A percentile compares a stretch with the other conserved stretches of the same genome.
Conservation (phyloP, 2,113 vertebrate species). For the Prionailurus bengalensis region DNA sequence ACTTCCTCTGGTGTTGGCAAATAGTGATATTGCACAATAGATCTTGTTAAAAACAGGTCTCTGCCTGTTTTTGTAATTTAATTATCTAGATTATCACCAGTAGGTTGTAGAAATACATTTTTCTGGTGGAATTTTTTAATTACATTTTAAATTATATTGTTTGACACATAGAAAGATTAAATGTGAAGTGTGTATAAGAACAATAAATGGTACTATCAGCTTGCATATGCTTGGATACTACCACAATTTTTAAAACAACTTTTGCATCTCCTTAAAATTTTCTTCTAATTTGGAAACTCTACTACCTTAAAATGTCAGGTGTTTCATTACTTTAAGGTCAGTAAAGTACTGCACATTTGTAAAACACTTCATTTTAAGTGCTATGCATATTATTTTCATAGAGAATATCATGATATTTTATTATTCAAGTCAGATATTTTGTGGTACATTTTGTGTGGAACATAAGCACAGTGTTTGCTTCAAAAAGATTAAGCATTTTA, state of each 20-base stretch:
- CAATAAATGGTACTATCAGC: not conserved
- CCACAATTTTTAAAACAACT: constrained; percentile 25
- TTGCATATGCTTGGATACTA: not conserved
- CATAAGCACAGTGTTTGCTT: constrained; percentile 44
- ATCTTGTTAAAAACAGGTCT: constrained; percentile 25
- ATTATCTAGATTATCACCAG: not conserved
- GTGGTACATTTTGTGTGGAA: not conserved
- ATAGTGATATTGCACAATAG: not conserved
- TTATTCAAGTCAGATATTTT: constrained; percentile 13
- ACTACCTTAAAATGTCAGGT: constrained; percentile 8
- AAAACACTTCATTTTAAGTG: not conserved
- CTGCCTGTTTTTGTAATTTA: constrained; percentile 25
- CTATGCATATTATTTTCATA: constrained; percentile 11
- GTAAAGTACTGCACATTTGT: not conserved
- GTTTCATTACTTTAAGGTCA: constrained; percentile 51
- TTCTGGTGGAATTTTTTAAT: not conserved
- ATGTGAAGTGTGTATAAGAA: not conserved
- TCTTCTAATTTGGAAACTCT: constrained; percentile 47
- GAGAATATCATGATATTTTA: not conserved
- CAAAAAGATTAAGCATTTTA: constrained; percentile 66
- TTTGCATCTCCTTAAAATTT: constrained; percentile 32
- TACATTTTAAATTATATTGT: constrained; percentile 48
- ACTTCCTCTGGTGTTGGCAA: not conserved
- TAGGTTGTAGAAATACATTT: constrained; percentile 27
- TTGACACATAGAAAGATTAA: constrained; percentile 10